Evolutionary conservation across 2,888 invertebrate species (phyloP).

Genomic region (Nomada fucata): DNA sequence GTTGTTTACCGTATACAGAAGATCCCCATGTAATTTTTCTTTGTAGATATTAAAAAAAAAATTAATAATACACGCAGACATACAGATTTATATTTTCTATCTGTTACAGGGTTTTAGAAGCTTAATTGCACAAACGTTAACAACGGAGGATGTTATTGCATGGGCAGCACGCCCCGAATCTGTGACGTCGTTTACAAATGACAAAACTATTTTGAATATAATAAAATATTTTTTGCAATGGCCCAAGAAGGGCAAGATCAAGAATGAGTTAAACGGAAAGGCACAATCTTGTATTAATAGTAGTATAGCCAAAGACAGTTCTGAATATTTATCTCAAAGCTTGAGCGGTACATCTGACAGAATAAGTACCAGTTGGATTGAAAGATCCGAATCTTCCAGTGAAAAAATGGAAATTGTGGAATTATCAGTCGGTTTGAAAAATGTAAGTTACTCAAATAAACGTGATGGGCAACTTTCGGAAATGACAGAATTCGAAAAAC

Average conservation of each 20-base stretch:
- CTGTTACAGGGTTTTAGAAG: slow-evolving; percentile 88
- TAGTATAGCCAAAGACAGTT: slow-evolving; percentile 66
- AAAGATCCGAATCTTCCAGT: slow-evolving; percentile 51
- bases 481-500: slow-evolving; percentile 71
- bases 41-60: background rate
- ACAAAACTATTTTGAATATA: slow-evolving; percentile 89
- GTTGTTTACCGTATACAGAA: slow-evolving; percentile 93
- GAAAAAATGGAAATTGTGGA: slow-evolving; percentile 79
- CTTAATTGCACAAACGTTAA: slow-evolving; percentile 91
- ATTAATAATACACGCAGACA: slow-evolving; percentile 2
- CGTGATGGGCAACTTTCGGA: slow-evolving; percentile 57
- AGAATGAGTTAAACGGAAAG: slow-evolving; percentile 59
- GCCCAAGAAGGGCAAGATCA: slow-evolving; percentile 63
- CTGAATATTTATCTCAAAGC: slow-evolving; percentile 64
- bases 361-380: slow-evolving; percentile 61
- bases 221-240: slow-evolving; percentile 88
- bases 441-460: slow-evolving; percentile 28
- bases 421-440: slow-evolving; percentile 42
- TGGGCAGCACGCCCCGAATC: slow-evolving; percentile 89
- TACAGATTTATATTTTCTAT: background rate
- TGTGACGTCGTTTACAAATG: slow-evolving; percentile 91
- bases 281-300: slow-evolving; percentile 41
- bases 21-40: slow-evolving; percentile 87
- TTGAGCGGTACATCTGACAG: slow-evolving; percentile 69
- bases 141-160: slow-evolving; percentile 89